Evolutionary conservation across 2,797 vertebrate species (phyloP).

Genomic region (Lagorchestes hirsutus): DNA sequence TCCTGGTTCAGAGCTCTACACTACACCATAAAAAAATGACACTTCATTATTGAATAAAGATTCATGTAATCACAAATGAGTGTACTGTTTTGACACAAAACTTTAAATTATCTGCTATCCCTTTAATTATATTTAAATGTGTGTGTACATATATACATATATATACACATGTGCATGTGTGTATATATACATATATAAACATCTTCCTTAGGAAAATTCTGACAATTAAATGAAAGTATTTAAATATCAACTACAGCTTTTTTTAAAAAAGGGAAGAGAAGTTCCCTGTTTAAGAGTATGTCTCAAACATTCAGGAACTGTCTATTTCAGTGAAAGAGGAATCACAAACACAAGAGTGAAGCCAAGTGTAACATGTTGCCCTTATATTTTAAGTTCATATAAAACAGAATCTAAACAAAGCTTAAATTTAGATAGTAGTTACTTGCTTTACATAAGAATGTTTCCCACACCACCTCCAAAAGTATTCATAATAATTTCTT

Average conservation of each 20-base stretch:
- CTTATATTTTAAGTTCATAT: no score
- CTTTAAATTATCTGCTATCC: neutral
- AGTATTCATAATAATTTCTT: neutral
- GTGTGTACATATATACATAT: neutral
- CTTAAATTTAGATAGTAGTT: slow-evolving; percentile 31
- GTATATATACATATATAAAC: no score
- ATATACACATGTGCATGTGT: neutral
- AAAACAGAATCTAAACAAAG: slow-evolving; percentile 16
- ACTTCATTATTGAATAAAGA: neutral
- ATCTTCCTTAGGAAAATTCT: slow-evolving; percentile 27
- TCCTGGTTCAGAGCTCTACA: neutral
- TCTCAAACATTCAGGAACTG: slow-evolving; percentile 33
- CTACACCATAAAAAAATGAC: neutral
- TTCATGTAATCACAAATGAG: neutral
- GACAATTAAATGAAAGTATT: slow-evolving; percentile 25
- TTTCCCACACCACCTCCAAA: neutral
- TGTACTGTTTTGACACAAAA: neutral
- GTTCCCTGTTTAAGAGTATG: slow-evolving; percentile 32
- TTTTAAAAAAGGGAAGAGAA: neutral
- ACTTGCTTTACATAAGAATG: slow-evolving; percentile 34
- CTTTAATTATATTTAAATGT: neutral
- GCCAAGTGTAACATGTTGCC: no score
- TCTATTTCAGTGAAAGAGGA: slow-evolving; percentile 40
- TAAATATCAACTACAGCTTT: slow-evolving; percentile 41
- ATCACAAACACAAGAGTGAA: slow-evolving; percentile 24